Evolutionary conservation across 1,140 invertebrate genomes (phyloP).

Genomic region (Lordiphosa mommai): DNA sequence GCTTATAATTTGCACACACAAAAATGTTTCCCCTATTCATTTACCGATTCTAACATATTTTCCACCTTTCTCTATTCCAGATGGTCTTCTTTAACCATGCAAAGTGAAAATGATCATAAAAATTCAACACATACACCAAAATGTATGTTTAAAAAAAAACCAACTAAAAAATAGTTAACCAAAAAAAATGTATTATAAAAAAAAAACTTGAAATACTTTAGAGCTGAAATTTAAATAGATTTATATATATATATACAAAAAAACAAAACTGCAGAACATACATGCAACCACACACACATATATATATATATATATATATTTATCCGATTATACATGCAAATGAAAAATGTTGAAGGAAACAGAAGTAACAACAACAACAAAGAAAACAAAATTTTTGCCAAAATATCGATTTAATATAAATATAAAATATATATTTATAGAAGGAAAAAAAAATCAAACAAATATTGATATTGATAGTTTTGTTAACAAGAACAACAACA

Average conservation of each 20-base stretch:
- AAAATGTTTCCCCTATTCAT: neutral
- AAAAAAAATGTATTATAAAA: conserved; percentile 37
- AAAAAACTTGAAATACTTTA: conserved; percentile 51
- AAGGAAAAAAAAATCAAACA: conserved; percentile 40
- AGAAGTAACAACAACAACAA: conserved; percentile 27
- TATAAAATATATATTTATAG: conserved; percentile 68
- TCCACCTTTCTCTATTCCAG: conserved; percentile 38
- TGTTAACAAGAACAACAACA: conserved; percentile 53
- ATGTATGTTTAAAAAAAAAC: conserved; percentile 39
- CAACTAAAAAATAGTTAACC: conserved; percentile 43
- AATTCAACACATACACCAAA: conserved; percentile 26
- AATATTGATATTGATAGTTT: conserved; percentile 73
- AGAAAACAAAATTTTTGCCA: conserved; percentile 62
- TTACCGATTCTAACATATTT: neutral
- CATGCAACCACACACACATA: conserved; percentile 25
- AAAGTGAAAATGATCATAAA: conserved; percentile 35
- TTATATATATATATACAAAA: conserved; percentile 52
- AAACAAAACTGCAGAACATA: conserved; percentile 30
- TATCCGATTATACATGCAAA: conserved; percentile 54
- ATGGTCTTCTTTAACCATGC: conserved; percentile 42
- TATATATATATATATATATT: conserved; percentile 43
- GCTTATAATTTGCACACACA: neutral
- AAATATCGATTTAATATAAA: conserved; percentile 65
- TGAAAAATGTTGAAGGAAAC: conserved; percentile 33
- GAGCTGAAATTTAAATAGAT: conserved; percentile 68